phyloP scores from a whole-genome alignment of 2,888 invertebrate species.

The Latheticus oryzae region DNA sequence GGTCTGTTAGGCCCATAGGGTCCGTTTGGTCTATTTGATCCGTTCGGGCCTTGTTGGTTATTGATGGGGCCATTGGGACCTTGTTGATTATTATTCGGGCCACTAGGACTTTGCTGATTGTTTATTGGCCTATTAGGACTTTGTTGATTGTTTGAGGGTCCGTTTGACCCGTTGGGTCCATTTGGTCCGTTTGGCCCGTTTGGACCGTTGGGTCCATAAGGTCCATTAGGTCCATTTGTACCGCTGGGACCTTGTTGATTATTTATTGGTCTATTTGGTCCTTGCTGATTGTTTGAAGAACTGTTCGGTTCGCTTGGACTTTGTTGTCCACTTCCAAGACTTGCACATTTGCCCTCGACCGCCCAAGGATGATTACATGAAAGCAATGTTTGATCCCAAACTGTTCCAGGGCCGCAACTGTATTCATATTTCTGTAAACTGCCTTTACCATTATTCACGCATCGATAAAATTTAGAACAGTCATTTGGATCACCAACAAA shows the following conservation, averaged over 20 bases:
- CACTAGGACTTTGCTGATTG: slow-evolving; percentile 30
- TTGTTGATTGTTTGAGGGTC: slow-evolving; percentile 21
- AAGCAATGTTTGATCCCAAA: slow-evolving; percentile 77
- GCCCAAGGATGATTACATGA: slow-evolving; percentile 80
- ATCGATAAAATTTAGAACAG: slow-evolving; percentile 82
- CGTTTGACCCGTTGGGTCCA: slow-evolving; percentile 39
- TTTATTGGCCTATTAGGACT: slow-evolving; percentile 18
- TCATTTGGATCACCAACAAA: slow-evolving; percentile 76
- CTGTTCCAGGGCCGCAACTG: slow-evolving; percentile 79
- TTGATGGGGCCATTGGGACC: slow-evolving; percentile 25
- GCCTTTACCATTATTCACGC: slow-evolving; percentile 73
- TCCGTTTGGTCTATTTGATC: slow-evolving; percentile 37
- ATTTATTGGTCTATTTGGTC: slow-evolving; percentile 15
- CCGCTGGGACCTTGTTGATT: slow-evolving; percentile 18
- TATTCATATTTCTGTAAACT: slow-evolving; percentile 77
- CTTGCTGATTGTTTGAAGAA: slow-evolving; percentile 7
- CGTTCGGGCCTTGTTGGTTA: slow-evolving; percentile 21
- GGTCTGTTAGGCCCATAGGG: slow-evolving; percentile 38
- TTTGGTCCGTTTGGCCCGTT: no score
- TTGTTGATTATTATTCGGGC: slow-evolving; percentile 32
- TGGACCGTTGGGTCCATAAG: slow-evolving; percentile 29
- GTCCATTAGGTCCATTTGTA: slow-evolving; percentile 38
- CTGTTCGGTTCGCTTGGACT: slow-evolving; percentile 35
- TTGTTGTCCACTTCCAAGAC: slow-evolving; percentile 29
- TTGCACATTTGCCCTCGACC: slow-evolving; percentile 55